Evolutionary conservation across 2,888 invertebrate genomes (phyloP).

Genomic region (Argynnis bischoffii): DNA sequence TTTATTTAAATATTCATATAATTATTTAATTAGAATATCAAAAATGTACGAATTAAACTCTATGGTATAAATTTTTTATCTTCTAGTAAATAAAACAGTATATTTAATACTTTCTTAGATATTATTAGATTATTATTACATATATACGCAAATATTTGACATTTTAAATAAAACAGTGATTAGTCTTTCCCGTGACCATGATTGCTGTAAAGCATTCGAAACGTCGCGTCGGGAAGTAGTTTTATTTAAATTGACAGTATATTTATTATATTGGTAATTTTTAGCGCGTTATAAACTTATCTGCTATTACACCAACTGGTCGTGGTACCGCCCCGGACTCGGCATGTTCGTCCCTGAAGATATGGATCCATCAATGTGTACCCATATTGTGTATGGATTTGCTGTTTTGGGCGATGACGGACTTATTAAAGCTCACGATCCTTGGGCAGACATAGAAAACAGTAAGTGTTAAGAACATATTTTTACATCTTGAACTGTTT

Average conservation of each 20-base stretch:
- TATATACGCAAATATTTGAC: too few relatives aligned
- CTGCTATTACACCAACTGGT: constrained; percentile 97
- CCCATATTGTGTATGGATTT: constrained; percentile 96
- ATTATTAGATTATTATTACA: too few relatives aligned
- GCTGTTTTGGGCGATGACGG: constrained; percentile 93
- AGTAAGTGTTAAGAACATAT: constrained; percentile 74
- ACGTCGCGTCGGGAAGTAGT: too few relatives aligned
- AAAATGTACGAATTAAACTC: background rate
- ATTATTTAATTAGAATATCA: too few relatives aligned
- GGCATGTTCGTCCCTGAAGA: constrained; percentile 93
- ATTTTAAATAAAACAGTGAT: too few relatives aligned
- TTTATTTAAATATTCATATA: too few relatives aligned
- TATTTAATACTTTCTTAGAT: constrained; percentile 28
- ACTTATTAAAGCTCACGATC: constrained; percentile 91
- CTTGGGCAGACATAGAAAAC: constrained; percentile 95
- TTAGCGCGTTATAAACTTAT: constrained; percentile 90
- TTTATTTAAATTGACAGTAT: constrained; percentile 33
- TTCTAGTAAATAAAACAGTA: too few relatives aligned
- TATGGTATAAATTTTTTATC: too few relatives aligned
- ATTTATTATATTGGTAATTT: background rate
- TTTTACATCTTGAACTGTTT: too few relatives aligned
- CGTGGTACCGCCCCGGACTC: constrained; percentile 92
- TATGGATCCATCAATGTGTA: constrained; percentile 93
- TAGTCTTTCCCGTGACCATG: too few relatives aligned
- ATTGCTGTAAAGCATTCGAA: too few relatives aligned